These are phyloP conservation scores for Agelastica alni DNA, from an alignment of 2,888 invertebrate genomes.

Conservation along the genomic window DNA sequence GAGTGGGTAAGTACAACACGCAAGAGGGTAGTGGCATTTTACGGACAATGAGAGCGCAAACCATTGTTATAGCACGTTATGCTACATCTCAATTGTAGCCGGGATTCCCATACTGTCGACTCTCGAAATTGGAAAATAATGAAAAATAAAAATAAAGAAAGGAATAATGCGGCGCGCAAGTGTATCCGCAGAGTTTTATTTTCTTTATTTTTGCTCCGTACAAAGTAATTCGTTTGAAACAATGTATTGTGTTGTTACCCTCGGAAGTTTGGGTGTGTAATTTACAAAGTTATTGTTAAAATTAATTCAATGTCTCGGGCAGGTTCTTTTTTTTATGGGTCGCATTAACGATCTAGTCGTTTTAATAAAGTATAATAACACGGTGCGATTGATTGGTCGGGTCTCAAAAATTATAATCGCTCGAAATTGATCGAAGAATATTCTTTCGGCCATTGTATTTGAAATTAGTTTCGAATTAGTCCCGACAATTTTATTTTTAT, in stretches of 20 bases:
- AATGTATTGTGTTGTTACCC: conserved; percentile 29
- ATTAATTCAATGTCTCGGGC: conserved; percentile 47
- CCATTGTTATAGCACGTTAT: too few relatives aligned
- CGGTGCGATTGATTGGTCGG: conserved; percentile 49
- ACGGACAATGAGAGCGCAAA: too few relatives aligned
- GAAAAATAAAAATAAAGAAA: too few relatives aligned
- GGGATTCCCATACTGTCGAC: too few relatives aligned
- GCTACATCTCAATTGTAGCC: too few relatives aligned
- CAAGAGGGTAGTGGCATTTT: too few relatives aligned
- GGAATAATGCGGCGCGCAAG: too few relatives aligned
- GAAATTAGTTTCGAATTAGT: conserved; percentile 49
- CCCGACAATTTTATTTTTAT: conserved; percentile 41
- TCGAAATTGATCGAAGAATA: conserved; percentile 44
- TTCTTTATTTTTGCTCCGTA: conserved; percentile 2
- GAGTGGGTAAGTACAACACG: too few relatives aligned
- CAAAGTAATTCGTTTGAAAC: conserved; percentile 22
- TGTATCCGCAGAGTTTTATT: too few relatives aligned
- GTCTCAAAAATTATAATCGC: conserved; percentile 49
- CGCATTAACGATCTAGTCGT: conserved; percentile 43
- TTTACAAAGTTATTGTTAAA: conserved; percentile 45
- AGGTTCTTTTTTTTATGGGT: conserved; percentile 42
- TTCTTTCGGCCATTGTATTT: conserved; percentile 47
- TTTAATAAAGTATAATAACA: conserved; percentile 50
- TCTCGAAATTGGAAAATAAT: too few relatives aligned
- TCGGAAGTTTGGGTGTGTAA: conserved; percentile 31